Base-by-base conservation (phyloP, 2,888 invertebrate genomes). In the Laspeyria flexula region DNA sequence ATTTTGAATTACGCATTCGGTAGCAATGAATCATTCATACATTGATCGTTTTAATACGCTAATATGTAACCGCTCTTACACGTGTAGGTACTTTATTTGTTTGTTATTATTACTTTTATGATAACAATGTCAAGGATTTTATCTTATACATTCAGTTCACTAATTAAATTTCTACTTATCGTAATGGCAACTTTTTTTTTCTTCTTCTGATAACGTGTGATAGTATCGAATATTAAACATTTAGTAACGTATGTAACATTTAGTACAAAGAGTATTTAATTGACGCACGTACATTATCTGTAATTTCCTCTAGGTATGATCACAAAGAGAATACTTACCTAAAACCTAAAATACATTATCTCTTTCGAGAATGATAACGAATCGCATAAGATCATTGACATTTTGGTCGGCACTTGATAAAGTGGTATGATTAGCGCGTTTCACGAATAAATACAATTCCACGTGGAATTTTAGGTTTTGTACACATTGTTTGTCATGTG, bases 381-480 rank as follows among this genome's bases (percentile, higher is more conserved):
- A 67, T 67, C 67, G 58, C 71, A 61, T 64, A 64, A 58, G 68
- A 69, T 54, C 71, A 71, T 61, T 69, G 68, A 67, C 71, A 67
- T 67, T 67, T 69, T 56, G 55, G 53, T 67, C 55, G 56, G 55
- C 37, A 48, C 21, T 47, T 45, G 64, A 67, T 71, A 71, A 61
- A 57, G 64, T 50, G 61, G 61, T 63, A 60, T 55, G 55, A 65
- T 59, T 62, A 69, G 40, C 42, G 13, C 48, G 40, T 51, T 57
- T 66, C 44, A 46, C 33, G 27, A 18, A 45, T 52, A 34, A 25
- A 55, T 55, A 55, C 34, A 34, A 25, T 42, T 45, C 13, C 37
- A 52, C 37, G 51, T 43, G 51, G 55, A 47, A 43, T 37, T 35
- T 43, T 37, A 34, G 30, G 41, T 12, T 54, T 3, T 23, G 34